phyloP scores from a whole-genome alignment of 2,113 vertebrate species.

The Myotis lucifugus region DNA sequence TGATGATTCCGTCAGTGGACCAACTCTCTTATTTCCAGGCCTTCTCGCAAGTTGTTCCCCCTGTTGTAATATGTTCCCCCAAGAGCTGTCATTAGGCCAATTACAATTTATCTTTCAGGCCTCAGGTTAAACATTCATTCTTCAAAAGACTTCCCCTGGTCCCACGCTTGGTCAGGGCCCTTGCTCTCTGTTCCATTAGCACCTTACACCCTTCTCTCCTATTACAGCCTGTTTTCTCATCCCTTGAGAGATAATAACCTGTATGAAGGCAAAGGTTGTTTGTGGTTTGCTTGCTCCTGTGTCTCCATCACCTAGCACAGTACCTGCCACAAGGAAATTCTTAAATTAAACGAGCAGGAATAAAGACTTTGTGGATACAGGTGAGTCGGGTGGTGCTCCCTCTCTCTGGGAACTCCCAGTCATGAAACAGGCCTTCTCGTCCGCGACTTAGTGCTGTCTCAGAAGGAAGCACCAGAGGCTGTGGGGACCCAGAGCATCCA shows the following conservation, averaged over 20 bases:
- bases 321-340: not conserved
- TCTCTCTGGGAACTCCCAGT: not conserved
- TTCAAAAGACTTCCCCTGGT: not conserved
- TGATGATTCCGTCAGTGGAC: not conserved
- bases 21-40: not conserved
- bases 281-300: not conserved
- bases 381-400: not conserved
- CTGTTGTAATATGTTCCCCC: not conserved
- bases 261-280: not conserved
- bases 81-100: not conserved
- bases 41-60: not conserved
- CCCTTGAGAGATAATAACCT: not conserved
- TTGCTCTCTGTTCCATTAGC: not conserved
- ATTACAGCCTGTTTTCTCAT: not conserved
- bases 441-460: not conserved
- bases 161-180: not conserved
- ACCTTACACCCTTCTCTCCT: not conserved
- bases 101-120: slow-evolving; percentile 12
- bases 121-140: not conserved
- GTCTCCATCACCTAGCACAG: not conserved
- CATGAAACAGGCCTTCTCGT: not conserved
- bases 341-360: not conserved
- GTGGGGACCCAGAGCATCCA: not conserved
- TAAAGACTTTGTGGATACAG: not conserved
- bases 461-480: not conserved